These are phyloP conservation scores for Diogma glabrata DNA, from an alignment of 2,888 invertebrate species.

Conservation along the genomic window DNA sequence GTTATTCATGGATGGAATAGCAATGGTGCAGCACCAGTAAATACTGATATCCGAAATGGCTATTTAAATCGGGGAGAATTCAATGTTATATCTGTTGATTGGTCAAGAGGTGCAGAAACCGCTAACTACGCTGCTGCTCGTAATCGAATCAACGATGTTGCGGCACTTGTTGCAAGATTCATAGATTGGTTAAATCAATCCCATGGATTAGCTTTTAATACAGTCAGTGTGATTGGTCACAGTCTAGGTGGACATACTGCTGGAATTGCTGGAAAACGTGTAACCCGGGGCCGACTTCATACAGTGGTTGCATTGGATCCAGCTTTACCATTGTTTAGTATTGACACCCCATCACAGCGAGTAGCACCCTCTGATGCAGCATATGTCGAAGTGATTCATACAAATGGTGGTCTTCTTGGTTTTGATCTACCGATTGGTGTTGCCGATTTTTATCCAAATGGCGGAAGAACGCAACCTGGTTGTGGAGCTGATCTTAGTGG, in stretches of 20 bases:
- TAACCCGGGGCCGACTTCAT: conserved; percentile 25
- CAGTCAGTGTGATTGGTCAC: conserved; percentile 32
- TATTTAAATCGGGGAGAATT: conserved; percentile 41
- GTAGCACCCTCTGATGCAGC: conserved; percentile 31
- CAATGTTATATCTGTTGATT: conserved; percentile 50
- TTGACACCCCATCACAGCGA: conserved; percentile 25
- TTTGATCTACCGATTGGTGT: conserved; percentile 32
- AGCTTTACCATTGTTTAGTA: conserved; percentile 29
- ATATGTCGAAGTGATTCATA: conserved; percentile 35
- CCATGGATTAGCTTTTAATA: conserved; percentile 20
- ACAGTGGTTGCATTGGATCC: conserved; percentile 35
- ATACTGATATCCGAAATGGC: conserved; percentile 27
- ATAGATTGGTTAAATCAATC: conserved; percentile 24
- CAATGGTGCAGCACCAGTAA: conserved; percentile 27
- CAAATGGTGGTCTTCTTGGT: conserved; percentile 27
- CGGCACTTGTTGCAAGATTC: conserved; percentile 25
- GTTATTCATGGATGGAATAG: conserved; percentile 31
- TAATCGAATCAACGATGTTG: conserved; percentile 29
- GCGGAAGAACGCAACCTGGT: conserved; percentile 41
- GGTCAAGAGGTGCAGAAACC: conserved; percentile 43
- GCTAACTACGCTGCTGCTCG: conserved; percentile 45
- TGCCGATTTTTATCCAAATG: conserved; percentile 42
- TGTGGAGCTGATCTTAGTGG: conserved; percentile 34
- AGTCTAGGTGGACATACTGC: conserved; percentile 34
- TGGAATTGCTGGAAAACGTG: conserved; percentile 29